These are phyloP conservation scores for Tromatobia lineatoria DNA, from an alignment of 2,888 invertebrate genomes.

Conservation along the genomic window DNA sequence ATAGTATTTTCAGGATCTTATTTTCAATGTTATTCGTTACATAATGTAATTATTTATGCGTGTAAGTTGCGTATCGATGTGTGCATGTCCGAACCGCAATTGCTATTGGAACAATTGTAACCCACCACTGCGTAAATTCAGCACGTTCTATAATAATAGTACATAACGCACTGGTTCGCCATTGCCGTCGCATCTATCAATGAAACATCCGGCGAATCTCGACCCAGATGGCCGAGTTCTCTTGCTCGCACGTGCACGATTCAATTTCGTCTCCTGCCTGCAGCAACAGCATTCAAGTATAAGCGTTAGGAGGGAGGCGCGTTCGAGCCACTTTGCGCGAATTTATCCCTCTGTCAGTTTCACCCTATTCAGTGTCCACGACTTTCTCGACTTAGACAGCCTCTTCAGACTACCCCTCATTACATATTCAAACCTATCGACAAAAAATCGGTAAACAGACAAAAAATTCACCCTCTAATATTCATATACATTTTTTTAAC, in stretches of 20 bases:
- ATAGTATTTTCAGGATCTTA: neutral
- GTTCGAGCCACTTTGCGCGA: constrained; percentile 52
- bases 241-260: constrained; percentile 72
- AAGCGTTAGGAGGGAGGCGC: constrained; percentile 1
- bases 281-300: constrained; percentile 45
- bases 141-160: constrained; percentile 65
- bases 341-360: constrained; percentile 61
- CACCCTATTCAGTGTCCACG: constrained; percentile 37
- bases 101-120: constrained; percentile 30
- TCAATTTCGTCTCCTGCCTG: constrained; percentile 67
- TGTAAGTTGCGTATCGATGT: neutral
- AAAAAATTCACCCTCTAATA: constrained; percentile 23
- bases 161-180: constrained; percentile 57
- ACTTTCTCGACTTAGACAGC: constrained; percentile 31
- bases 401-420: constrained; percentile 47
- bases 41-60: neutral
- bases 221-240: constrained; percentile 72
- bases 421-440: constrained; percentile 59
- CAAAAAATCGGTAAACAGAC: constrained; percentile 49
- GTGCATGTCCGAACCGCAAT: constrained; percentile 42
- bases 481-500: constrained; percentile 2
- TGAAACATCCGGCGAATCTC: constrained; percentile 73
- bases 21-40: neutral
- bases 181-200: constrained; percentile 69
- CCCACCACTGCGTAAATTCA: constrained; percentile 48